These are phyloP conservation scores for Aricia artaxerxes DNA, from an alignment of 2,888 invertebrate genomes.

Conservation along the genomic window DNA sequence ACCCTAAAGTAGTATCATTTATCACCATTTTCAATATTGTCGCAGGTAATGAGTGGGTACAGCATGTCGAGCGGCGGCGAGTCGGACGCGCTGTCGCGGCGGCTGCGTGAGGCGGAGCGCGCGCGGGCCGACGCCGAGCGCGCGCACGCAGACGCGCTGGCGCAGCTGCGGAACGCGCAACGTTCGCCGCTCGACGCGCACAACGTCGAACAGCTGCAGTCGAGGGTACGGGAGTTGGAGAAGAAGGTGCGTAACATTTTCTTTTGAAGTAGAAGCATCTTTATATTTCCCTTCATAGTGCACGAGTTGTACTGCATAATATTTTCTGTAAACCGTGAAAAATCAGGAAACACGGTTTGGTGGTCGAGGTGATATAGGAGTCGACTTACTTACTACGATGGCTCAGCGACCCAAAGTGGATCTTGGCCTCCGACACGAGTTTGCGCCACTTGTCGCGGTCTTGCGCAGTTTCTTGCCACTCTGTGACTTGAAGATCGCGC, in stretches of 20 bases:
- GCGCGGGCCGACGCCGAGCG: slow-evolving; percentile 88
- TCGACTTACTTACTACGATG: too few relatives aligned
- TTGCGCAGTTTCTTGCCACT: too few relatives aligned
- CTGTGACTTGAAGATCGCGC: too few relatives aligned
- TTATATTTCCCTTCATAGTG: neutral
- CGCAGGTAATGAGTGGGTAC: slow-evolving; percentile 72
- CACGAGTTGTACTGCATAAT: neutral
- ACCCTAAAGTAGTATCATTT: too few relatives aligned
- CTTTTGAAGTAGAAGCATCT: neutral
- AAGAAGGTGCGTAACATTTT: slow-evolving; percentile 84
- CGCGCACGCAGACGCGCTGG: slow-evolving; percentile 88
- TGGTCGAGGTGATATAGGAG: too few relatives aligned
- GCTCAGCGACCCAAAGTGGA: too few relatives aligned
- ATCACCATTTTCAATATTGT: slow-evolving; percentile 31
- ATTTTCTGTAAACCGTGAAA: too few relatives aligned
- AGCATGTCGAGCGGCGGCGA: slow-evolving; percentile 60
- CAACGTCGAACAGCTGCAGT: slow-evolving; percentile 87
- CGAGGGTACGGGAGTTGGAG: slow-evolving; percentile 92
- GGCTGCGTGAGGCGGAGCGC: slow-evolving; percentile 89
- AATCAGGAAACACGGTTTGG: too few relatives aligned
- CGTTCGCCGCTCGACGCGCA: slow-evolving; percentile 71
- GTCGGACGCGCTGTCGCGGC: slow-evolving; percentile 82
- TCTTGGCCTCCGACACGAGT: too few relatives aligned
- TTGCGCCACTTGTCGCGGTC: too few relatives aligned
- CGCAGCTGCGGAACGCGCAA: slow-evolving; percentile 82